Base-by-base conservation (phyloP, 2,797 vertebrate genomes). In the Labroides dimidiatus region DNA sequence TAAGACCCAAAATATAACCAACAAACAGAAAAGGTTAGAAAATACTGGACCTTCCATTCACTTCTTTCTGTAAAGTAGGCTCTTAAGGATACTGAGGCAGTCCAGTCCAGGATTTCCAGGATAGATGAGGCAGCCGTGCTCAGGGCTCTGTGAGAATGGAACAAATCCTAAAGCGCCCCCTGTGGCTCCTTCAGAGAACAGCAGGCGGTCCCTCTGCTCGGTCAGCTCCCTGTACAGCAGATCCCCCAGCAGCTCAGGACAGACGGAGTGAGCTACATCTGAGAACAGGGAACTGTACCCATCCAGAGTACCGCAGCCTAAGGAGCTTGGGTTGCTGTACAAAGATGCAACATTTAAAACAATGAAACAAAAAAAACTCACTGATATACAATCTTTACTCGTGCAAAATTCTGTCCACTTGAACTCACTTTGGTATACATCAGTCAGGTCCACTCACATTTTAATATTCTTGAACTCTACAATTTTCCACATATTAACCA, bases 191-290 rank as follows among this genome's bases (percentile, higher is more conserved):
- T 95, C 93, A 0, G 91, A 89, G 9, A 96, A 95, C 55, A 93
- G 81, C 43, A 93, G 55, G 45, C 20, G 27, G 0, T 91, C 79
- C 81, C 94, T 92, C 48, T 93, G 95, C 16, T 84, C 51, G 0
- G 64, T 77, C 89, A 99, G 88, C 77, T 97, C 96, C 68, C 98
- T 94, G 0, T 94, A 80, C n/a, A 98, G 78, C 23, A 94, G 89
- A 1, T 90, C 77, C 0, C 91, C 94, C 62, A 98, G 80, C 15
- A 96, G 80, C 7, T 69, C 66, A 0, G 78, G 77, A 10, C 88
- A 90, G 42, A 92, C 15, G 17, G 71, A 69, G 0, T 87, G 86
- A 20, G 94, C 45, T 8, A 82, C 69, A 6, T 94, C 93, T 0
- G 47, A 71, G 58, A 95, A 61, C 36, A 93, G 71, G 23, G 20